Percentiles rank a stretch among this genome's conserved stretches.
These are phyloP conservation scores for Hippoglossus hippoglossus DNA, from an alignment of 2,797 vertebrate genomes.

Conservation along the genomic window DNA sequence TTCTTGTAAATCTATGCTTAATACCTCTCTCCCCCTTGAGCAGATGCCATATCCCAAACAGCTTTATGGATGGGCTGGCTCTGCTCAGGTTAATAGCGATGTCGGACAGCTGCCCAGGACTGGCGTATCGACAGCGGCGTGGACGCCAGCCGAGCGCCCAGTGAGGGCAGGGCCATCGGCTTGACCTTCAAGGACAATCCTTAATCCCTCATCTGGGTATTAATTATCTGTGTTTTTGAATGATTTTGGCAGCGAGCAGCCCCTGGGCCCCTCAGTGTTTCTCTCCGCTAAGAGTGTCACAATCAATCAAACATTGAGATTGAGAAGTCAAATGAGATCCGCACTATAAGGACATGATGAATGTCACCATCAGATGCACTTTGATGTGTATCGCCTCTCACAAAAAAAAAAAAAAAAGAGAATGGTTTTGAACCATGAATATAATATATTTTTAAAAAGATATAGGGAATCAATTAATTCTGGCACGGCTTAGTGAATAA, in stretches of 20 bases:
- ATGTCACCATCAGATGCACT: conserved; percentile 36
- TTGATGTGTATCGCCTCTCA: conserved; percentile 33
- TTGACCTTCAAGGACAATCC: conserved; percentile 71
- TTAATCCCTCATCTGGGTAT: conserved; percentile 65
- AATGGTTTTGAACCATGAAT: conserved; percentile 31
- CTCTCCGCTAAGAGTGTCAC: conserved; percentile 25
- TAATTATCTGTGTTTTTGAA: conserved; percentile 65
- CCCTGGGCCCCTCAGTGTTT: conserved; percentile 12
- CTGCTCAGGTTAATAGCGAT: conserved; percentile 75
- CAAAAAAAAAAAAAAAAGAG: conserved; percentile 1
- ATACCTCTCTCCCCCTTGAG: conserved; percentile 80
- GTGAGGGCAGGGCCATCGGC: conserved; percentile 42
- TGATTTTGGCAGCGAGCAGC: conserved; percentile 32
- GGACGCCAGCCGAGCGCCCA: conserved; percentile 43
- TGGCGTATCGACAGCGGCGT: conserved; percentile 40
- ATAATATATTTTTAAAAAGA: conserved; percentile 43
- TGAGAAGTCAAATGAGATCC: conserved; percentile 22
- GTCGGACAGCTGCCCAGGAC: conserved; percentile 71
- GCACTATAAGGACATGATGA: conserved; percentile 41
- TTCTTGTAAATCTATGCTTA: conserved; percentile 82
- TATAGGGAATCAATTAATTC: conserved; percentile 13
- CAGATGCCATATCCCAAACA: conserved; percentile 78
- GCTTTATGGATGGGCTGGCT: conserved; percentile 70
- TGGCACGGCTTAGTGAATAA: conserved; percentile 9
- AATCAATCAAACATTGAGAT: conserved; percentile 23